Conservation (phyloP, 2,113 vertebrate genomes). For the Malurus alboscapulatus region DNA sequence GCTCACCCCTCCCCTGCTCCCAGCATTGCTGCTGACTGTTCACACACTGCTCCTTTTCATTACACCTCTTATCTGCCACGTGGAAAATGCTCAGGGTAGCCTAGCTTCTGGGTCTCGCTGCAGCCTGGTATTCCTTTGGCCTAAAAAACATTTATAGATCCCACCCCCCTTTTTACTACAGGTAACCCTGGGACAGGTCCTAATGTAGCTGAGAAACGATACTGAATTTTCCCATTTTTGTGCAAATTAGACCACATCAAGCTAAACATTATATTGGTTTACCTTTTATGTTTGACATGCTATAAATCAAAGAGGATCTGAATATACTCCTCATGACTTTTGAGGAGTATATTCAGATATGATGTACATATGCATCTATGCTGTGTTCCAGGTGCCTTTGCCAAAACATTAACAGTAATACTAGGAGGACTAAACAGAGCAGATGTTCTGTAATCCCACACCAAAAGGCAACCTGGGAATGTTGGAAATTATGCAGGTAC, state of each 20-base stretch:
- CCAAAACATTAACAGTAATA: slow-evolving; percentile 21
- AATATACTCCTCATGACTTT: background rate
- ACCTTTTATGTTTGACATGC: background rate
- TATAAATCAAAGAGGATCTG: background rate
- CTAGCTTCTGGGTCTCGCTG: background rate
- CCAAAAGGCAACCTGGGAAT: slow-evolving; percentile 24
- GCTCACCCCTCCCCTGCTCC: background rate
- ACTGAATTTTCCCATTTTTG: background rate
- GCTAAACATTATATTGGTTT: background rate
- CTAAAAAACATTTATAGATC: background rate
- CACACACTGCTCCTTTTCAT: background rate
- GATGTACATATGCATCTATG: background rate
- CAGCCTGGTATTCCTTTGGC: background rate
- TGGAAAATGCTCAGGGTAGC: background rate
- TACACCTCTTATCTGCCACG: background rate
- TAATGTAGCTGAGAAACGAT: background rate
- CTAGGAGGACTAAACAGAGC: slow-evolving; percentile 22
- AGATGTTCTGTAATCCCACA: slow-evolving; percentile 49
- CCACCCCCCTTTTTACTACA: background rate
- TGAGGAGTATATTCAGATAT: background rate
- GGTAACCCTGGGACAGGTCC: background rate
- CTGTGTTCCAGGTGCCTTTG: slow-evolving; percentile 34
- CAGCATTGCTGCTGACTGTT: background rate
- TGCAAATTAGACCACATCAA: background rate
- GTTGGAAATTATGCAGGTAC: slow-evolving; percentile 18